phyloP scores from a whole-genome alignment of 2,888 invertebrate genomes.

The Plebejus melissa region DNA sequence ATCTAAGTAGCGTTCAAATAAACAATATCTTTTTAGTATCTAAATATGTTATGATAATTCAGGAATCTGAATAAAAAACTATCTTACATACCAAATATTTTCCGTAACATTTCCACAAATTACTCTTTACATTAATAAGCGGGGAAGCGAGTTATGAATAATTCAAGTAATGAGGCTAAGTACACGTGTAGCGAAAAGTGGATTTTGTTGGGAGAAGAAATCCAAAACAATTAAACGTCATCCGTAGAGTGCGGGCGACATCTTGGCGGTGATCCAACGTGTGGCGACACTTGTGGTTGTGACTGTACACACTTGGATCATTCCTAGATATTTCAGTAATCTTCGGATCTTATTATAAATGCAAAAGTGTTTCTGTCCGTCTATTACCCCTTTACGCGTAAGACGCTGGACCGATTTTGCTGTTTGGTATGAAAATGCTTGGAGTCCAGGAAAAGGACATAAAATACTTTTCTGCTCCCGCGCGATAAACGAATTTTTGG shows the following conservation, averaged over 20 bases:
- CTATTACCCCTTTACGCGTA: too few species aligned
- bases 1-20: too few species aligned
- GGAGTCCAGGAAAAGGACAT: too few species aligned
- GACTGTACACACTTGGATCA: conserved; percentile 29
- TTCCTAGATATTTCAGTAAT: neutral
- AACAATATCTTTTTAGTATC: too few species aligned
- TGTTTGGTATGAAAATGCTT: too few species aligned
- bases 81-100: neutral
- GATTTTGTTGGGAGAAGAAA: conserved; percentile 31
- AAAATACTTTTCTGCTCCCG: too few species aligned
- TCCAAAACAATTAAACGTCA: conserved; percentile 36
- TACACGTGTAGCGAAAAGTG: neutral
- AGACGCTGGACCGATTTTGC: too few species aligned
- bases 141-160: neutral
- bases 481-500: too few species aligned
- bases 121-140: neutral
- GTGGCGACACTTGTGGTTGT: conserved; percentile 37
- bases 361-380: too few species aligned
- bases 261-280: conserved; percentile 39
- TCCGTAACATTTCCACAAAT: neutral
- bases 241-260: conserved; percentile 36
- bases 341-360: neutral
- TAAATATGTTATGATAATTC: too few species aligned
- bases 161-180: neutral
- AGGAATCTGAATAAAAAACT: neutral